Percentiles rank a stretch among this genome's conserved stretches.
Conservation (phyloP, 1,140 invertebrate genomes). For the Metopolophium dirhodum region DNA sequence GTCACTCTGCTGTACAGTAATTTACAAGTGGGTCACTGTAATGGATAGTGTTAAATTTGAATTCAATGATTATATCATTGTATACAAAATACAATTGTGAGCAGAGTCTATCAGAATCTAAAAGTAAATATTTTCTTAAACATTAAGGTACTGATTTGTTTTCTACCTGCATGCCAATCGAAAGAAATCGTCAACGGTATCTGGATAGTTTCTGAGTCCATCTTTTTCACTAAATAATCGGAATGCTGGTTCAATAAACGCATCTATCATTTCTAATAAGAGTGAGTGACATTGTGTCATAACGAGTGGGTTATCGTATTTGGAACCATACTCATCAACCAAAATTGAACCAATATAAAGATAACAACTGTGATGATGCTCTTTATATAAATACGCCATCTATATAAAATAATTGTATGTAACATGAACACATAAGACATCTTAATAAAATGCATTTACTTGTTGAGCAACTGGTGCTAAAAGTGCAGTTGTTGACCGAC, state of each 20-base stretch:
- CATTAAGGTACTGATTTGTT: conserved; percentile 8
- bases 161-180: conserved; percentile 78
- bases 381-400: conserved; percentile 84
- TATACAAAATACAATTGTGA: no score
- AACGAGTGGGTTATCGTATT: conserved; percentile 72
- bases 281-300: conserved; percentile 46
- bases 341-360: conserved; percentile 94
- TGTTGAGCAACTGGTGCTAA: conserved; percentile 82
- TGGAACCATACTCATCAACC: conserved; percentile 89
- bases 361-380: conserved; percentile 90
- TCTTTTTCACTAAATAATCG: conserved; percentile 75
- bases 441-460: conserved; percentile 64
- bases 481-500: conserved; percentile 77
- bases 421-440: background rate
- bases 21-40: no score
- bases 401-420: conserved; percentile 63
- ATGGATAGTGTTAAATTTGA: no score
- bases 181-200: conserved; percentile 97
- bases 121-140: background rate
- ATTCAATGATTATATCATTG: no score
- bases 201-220: conserved; percentile 89
- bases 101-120: no score
- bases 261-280: conserved; percentile 85
- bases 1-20: no score
- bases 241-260: conserved; percentile 86